Percentiles rank a stretch among this genome's conserved stretches.
phyloP scores from a whole-genome alignment of 2,797 vertebrate species.

The Cygnus olor region DNA sequence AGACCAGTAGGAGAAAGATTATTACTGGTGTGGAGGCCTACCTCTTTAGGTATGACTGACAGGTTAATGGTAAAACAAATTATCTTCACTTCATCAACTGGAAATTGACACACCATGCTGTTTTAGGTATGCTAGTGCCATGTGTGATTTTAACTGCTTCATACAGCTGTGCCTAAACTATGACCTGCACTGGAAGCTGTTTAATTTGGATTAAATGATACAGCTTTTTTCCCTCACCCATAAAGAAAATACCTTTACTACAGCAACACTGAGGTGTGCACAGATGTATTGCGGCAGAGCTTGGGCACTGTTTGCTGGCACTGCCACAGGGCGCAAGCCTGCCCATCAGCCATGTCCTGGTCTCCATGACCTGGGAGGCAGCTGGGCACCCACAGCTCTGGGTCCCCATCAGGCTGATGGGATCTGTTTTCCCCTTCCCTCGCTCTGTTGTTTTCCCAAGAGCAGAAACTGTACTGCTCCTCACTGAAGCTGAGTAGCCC shows the following conservation, averaged over 20 bases:
- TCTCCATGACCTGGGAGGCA: neutral
- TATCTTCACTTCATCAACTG: neutral
- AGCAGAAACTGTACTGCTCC: neutral
- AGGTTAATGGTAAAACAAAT: neutral
- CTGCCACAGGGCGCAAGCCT: too few relatives aligned
- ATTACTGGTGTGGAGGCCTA: rapidly evolving
- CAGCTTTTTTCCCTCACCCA: neutral
- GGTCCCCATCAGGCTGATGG: neutral
- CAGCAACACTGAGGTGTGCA: neutral
- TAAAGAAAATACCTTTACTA: neutral
- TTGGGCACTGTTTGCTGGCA: neutral
- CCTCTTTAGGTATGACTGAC: neutral
- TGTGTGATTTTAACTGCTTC: neutral
- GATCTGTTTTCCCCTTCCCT: neutral
- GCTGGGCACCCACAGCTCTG: neutral
- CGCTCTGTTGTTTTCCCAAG: neutral
- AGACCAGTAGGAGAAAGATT: neutral
- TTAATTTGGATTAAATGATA: neutral
- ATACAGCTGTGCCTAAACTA: neutral
- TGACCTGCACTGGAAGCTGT: neutral
- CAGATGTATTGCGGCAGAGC: neutral
- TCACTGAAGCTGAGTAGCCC: rapidly evolving
- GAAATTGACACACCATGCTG: neutral
- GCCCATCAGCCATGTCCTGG: neutral
- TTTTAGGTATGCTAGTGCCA: neutral